Conservation (phyloP, 2,888 invertebrate genomes). For the Mamestra brassicae region DNA sequence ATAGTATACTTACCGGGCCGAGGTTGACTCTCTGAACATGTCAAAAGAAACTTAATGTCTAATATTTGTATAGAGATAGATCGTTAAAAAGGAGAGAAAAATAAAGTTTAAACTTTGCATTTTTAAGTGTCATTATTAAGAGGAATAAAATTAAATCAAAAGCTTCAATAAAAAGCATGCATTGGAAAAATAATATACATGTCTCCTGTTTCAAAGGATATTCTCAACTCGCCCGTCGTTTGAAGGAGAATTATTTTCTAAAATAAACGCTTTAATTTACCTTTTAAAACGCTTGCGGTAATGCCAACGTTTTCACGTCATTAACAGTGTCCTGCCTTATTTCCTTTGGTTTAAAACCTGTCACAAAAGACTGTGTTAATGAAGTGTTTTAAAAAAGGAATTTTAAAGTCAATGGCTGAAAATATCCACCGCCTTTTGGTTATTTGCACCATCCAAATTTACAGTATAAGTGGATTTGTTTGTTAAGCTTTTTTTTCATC, state of each 20-base stretch:
- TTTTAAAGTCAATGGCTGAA: not conserved
- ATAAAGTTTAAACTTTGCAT: not conserved
- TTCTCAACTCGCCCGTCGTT: constrained; percentile 12
- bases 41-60: too few relatives aligned
- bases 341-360: constrained; percentile 18
- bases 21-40: too few relatives aligned
- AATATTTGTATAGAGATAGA: too few relatives aligned
- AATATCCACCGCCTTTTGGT: not conserved
- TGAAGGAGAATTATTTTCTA: constrained; percentile 5
- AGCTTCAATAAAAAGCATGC: not conserved
- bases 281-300: constrained; percentile 16
- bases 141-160: too few relatives aligned
- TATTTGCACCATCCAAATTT: not conserved
- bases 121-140: not conserved
- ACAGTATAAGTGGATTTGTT: too few relatives aligned
- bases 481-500: too few relatives aligned
- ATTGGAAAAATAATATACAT: constrained; percentile 15
- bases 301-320: constrained; percentile 8
- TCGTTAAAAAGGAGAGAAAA: too few relatives aligned
- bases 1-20: too few relatives aligned
- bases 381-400: constrained; percentile 6
- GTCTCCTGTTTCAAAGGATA: constrained; percentile 1
- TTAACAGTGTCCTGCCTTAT: constrained; percentile 14
- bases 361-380: not conserved
- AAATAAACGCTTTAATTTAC: constrained; percentile 13